Evolutionary conservation across 1,140 invertebrate species (phyloP).

Genomic region (Chlorops oryzae): DNA sequence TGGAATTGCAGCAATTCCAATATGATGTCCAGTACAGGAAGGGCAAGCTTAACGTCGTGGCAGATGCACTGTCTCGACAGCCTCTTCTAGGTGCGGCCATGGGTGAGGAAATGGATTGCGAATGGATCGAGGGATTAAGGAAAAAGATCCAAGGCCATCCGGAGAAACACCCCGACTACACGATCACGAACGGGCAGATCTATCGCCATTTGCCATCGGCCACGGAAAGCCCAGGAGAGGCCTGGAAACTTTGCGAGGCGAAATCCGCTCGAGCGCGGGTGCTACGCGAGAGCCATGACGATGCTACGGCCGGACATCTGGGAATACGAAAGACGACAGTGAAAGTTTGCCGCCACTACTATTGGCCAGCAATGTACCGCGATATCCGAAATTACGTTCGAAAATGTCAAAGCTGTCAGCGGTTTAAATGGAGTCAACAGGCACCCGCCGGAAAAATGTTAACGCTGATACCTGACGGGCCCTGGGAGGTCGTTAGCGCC

Average conservation of each 20-base stretch:
- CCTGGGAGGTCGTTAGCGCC: background rate
- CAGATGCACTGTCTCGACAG: slow-evolving; percentile 2
- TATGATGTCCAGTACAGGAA: background rate
- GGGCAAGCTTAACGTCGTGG: background rate
- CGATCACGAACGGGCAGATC: background rate
- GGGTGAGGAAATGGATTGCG: background rate
- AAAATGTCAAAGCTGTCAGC: background rate
- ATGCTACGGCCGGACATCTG: background rate
- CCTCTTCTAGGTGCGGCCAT: no score
- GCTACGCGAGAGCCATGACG: background rate
- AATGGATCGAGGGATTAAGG: background rate
- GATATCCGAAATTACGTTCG: background rate
- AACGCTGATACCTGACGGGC: background rate
- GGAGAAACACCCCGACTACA: background rate
- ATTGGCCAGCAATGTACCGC: slow-evolving; percentile 7
- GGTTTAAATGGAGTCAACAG: background rate
- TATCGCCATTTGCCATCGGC: background rate
- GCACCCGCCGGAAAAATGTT: background rate
- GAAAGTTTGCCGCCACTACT: background rate
- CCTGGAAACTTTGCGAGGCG: no score
- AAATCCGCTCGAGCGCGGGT: background rate
- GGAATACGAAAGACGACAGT: slow-evolving; percentile 1
- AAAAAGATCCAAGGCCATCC: background rate
- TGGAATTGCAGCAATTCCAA: background rate
- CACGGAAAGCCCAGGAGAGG: no score